These are phyloP conservation scores for Pecten maximus DNA, from an alignment of 2,888 invertebrate genomes.

Conservation along the genomic window DNA sequence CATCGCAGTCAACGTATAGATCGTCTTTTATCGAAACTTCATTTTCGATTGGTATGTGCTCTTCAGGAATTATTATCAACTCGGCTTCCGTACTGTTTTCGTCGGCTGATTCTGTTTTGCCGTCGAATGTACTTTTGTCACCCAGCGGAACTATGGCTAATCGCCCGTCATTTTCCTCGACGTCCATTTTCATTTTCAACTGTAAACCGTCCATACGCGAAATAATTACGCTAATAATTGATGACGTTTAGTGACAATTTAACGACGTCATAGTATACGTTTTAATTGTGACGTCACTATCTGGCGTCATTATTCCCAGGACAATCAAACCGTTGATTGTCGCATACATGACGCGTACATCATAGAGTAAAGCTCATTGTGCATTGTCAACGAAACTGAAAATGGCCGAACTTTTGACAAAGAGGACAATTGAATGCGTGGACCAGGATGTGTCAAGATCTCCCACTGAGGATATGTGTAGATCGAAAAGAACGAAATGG, in stretches of 20 bases:
- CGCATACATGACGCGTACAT: background rate
- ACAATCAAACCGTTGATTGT: slow-evolving; percentile 32
- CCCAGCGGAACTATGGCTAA: background rate
- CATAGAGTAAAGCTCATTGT: background rate
- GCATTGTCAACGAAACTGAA: background rate
- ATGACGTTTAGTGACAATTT: slow-evolving; percentile 15
- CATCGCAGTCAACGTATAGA: background rate
- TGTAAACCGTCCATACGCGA: slow-evolving; percentile 13
- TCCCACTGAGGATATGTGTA: background rate
- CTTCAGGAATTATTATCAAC: background rate
- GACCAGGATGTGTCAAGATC: background rate
- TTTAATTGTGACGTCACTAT: slow-evolving; percentile 22
- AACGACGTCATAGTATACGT: background rate
- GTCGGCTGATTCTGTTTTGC: background rate
- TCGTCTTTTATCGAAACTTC: background rate
- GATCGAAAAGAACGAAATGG: background rate
- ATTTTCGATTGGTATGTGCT: background rate
- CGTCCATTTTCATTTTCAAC: background rate
- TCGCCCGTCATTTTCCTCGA: background rate
- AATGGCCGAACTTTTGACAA: background rate
- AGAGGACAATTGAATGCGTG: background rate
- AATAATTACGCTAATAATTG: background rate
- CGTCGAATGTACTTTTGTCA: background rate
- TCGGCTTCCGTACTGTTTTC: background rate
- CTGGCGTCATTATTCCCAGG: background rate